Base-by-base conservation (phyloP, 2,113 vertebrate genomes). In the Jaculus jaculus region DNA sequence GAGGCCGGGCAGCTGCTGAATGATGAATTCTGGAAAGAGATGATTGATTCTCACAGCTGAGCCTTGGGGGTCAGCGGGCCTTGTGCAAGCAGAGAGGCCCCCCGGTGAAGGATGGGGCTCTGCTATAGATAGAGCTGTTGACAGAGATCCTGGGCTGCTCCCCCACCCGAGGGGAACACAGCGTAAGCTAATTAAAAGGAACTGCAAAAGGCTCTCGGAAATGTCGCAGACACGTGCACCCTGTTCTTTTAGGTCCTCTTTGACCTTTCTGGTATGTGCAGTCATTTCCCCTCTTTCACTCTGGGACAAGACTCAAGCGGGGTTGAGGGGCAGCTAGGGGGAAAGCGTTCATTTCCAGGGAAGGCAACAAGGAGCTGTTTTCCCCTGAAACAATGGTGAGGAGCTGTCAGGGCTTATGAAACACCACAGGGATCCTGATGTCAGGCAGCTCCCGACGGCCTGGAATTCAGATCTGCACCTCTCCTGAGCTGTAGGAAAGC, bases 31-130 rank as follows among this genome's bases (percentile, higher is more conserved):
- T 96, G 97, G 98, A 98, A 98, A 95, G 66, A 97, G 95, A 92
- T 98, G 98, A 98, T 98, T 98, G 98, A 98, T 98, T 97, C 97
- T 87, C 97, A 97, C 98, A 98, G 98, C 98, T 98, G 98, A 98
- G 97, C 95, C 96, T 24, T 3, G 0, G 97, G 97, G 97, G 97
- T 97, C 97, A 97, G 97, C 84, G 81, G 96, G 88, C 96, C 96
- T 96, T 96, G 96, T 95, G 97, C 98, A 95, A 97, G 97, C 90
- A 87, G 96, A 97, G 98, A 72, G 89, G 86, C 91, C 77, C 91
- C 77, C 75, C 96, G 96, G 97, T 97, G 98, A 98, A 42, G 91
- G 97, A 96, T 94, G 97, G 98, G 97, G 96, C 93, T 95, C 97
- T 87, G 96, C 98, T 98, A 98, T 98, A 98, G 97, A 98, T 98